These are phyloP conservation scores for Anagyrus pseudococci DNA, from an alignment of 2,888 invertebrate genomes.

Conservation along the genomic window DNA sequence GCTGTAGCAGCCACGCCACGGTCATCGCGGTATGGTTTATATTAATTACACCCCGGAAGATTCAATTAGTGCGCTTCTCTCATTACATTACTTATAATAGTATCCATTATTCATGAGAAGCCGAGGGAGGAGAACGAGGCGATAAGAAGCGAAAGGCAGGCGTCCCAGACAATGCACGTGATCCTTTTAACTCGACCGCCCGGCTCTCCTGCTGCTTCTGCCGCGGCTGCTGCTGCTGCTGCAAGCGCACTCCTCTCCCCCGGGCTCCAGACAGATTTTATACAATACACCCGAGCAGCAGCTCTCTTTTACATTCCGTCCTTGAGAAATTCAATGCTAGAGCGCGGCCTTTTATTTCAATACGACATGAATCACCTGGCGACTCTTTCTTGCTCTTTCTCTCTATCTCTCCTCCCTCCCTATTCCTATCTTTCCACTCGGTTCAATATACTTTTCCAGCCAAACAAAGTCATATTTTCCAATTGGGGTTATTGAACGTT, in stretches of 20 bases:
- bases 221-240: conserved; percentile 1
- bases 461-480: no score
- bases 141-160: conserved; percentile 39
- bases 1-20: no score
- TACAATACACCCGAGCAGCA: conserved; percentile 23
- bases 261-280: conserved; percentile 30
- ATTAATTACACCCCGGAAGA: conserved; percentile 60
- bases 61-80: conserved; percentile 60
- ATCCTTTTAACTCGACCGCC: conserved; percentile 43
- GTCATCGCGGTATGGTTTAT: no score
- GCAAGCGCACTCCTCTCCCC: no score
- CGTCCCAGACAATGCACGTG: conserved; percentile 49
- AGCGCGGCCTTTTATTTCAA: conserved; percentile 22
- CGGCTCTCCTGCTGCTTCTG: no score
- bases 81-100: conserved; percentile 47
- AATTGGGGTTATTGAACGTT: no score
- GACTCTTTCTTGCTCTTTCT: neutral
- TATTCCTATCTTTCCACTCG: neutral
- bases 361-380: conserved; percentile 15
- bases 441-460: no score
- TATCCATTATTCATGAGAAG: conserved; percentile 36
- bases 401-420: neutral
- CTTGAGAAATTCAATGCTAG: conserved; percentile 10
- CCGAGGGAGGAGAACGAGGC: neutral
- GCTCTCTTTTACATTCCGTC: conserved; percentile 15